Base-by-base conservation (phyloP, 2,113 vertebrate genomes). In the Empidonax alnorum region DNA sequence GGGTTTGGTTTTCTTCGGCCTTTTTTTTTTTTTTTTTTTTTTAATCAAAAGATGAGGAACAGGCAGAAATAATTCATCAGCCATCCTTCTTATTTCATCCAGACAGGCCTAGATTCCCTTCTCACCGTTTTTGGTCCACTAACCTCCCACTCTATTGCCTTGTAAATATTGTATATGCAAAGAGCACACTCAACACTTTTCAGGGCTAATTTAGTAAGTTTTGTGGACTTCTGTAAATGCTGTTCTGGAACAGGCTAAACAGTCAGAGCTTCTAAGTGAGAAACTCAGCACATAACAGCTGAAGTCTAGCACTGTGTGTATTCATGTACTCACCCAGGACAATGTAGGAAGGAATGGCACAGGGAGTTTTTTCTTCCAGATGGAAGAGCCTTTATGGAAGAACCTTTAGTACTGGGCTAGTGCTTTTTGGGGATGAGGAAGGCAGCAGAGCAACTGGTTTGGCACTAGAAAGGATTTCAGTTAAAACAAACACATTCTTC, bases 361-460 rank as follows among this genome's bases (percentile, higher is more conserved):
- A 44, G 9, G 28, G 39, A 41, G 1, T 50, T n/a, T 33, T 66
- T 39, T 63, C 33, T 27, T 46, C 47, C n/a, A 22, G 37, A 5
- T 5, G 19, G 11, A 62, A 52, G 16, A 46, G 37, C 80, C 33
- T 12, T 7, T 8, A 35, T 5, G 19, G 11, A 62, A 52, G 15
- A 46, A 33, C 80, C 33, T 10, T 7, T 8, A 61, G 33, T 20
- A 25, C 8, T 17, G 14, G 33, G 13, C n/a, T 50, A 0, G 0
- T 31, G 47, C 25, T 63, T 76, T 87, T n/a, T 28, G 15, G n/a
- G 16, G 21, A 75, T 24, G 3, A 68, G 59, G 7, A 74, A 79
- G 35, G 44, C 37, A 49, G 46, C 35, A 65, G 44, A 75, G 19
- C 28, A 66, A 24, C 23, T 67, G 30, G 9, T 47, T 67, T 87